phyloP scores from a whole-genome alignment of 2,888 invertebrate genomes.

The Leptopterna dolabrata region DNA sequence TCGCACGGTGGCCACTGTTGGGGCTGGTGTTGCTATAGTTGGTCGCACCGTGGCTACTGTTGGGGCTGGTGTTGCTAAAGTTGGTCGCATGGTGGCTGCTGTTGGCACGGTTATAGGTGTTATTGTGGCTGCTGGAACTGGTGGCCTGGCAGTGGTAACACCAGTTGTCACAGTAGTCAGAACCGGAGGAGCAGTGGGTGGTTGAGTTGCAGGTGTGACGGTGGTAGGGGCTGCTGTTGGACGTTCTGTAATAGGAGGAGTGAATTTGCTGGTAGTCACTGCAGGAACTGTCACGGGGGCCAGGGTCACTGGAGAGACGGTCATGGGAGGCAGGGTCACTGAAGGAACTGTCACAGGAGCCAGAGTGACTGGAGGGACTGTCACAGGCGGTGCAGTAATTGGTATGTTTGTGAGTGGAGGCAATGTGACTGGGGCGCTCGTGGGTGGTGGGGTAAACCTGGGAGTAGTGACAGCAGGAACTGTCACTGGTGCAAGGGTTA shows the following conservation, averaged over 20 bases:
- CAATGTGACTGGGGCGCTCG: neutral
- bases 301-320: neutral
- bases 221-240: neutral
- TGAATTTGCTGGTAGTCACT: neutral
- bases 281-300: neutral
- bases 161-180: neutral
- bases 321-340: neutral
- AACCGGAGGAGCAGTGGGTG: neutral
- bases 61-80: neutral
- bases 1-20: neutral
- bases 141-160: neutral
- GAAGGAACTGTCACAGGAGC: neutral
- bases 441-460: neutral
- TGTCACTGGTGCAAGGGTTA: neutral
- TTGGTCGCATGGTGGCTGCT: neutral
- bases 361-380: neutral
- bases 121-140: neutral
- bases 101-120: too few relatives aligned
- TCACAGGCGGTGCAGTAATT: neutral
- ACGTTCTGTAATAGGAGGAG: neutral
- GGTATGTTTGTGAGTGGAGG: neutral
- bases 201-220: neutral
- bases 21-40: neutral
- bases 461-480: neutral
- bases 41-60: neutral